Evolutionary conservation across 2,113 vertebrate species (phyloP).

Genomic region (Gopherus evgoodei): DNA sequence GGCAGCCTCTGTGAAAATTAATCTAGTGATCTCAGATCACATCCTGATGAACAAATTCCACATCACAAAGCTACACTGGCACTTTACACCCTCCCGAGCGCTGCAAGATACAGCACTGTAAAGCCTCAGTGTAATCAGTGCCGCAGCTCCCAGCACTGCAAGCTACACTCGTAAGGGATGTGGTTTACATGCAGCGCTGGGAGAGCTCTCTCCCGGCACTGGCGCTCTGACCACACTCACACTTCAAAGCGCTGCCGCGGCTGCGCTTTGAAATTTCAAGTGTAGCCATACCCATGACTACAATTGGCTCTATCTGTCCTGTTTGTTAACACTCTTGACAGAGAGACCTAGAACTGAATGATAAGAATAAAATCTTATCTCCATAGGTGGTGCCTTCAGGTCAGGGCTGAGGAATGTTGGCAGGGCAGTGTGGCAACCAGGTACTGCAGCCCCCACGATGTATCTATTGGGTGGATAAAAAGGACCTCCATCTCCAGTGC

Average conservation of each 20-base stretch:
- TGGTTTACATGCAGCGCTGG: too few species aligned
- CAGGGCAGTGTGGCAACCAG: neutral
- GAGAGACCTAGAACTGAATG: neutral
- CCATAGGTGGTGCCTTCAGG: slow-evolving; percentile 59
- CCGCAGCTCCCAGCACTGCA: too few species aligned
- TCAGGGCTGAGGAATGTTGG: slow-evolving; percentile 67
- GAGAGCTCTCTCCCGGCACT: too few species aligned
- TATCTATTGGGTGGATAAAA: neutral
- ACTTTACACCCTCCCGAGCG: too few species aligned
- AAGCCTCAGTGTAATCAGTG: too few species aligned
- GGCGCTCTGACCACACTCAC: too few species aligned
- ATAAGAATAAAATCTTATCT: slow-evolving; percentile 58
- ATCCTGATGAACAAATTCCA: slow-evolving; percentile 22
- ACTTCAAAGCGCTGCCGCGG: too few species aligned
- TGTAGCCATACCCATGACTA: neutral
- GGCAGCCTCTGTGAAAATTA: slow-evolving; percentile 4
- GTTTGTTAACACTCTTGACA: slow-evolving; percentile 39
- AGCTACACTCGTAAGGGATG: too few species aligned
- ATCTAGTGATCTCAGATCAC: neutral
- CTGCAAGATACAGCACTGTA: too few species aligned
- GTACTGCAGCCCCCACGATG: neutral
- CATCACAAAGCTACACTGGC: neutral
- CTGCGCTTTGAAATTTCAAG: too few species aligned
- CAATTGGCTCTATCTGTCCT: neutral
- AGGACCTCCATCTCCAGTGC: neutral